These are phyloP conservation scores for Petromus typicus DNA, from an alignment of 2,113 vertebrate species.

Conservation along the genomic window DNA sequence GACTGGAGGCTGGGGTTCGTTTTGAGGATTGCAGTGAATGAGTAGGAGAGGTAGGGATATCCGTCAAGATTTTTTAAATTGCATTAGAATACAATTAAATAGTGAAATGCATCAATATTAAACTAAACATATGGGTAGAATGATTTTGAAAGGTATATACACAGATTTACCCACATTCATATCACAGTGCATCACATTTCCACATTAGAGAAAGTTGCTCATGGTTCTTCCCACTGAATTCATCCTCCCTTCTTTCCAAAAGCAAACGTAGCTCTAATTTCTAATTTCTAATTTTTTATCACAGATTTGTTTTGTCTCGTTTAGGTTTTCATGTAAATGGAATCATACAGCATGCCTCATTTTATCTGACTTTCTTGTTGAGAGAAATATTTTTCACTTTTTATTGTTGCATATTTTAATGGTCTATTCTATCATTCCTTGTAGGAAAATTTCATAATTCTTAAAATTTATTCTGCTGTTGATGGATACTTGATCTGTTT, in stretches of 20 bases:
- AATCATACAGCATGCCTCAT: not conserved
- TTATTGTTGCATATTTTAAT: not conserved
- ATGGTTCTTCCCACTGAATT: not conserved
- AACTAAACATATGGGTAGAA: not conserved
- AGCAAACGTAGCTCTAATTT: not conserved
- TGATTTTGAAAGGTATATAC: not conserved
- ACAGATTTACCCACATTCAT: not conserved
- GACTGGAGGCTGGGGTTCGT: not conserved
- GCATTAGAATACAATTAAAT: not conserved
- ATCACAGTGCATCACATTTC: not conserved
- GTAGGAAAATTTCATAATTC: not conserved
- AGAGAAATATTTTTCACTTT: not conserved
- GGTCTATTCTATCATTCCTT: not conserved
- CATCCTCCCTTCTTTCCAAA: not conserved
- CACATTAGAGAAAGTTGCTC: not conserved
- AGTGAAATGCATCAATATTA: not conserved
- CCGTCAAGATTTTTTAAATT: not conserved
- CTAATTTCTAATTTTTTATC: no score
- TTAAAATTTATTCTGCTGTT: not conserved
- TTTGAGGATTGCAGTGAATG: slow-evolving; percentile 11
- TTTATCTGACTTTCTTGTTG: not conserved
- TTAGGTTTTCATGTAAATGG: not conserved
- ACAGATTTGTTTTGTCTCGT: not conserved
- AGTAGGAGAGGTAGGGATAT: not conserved
- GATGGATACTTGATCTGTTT: not conserved